These are phyloP conservation scores for Aspidoscelis tigris DNA, from an alignment of 2,113 vertebrate genomes.

Conservation along the genomic window DNA sequence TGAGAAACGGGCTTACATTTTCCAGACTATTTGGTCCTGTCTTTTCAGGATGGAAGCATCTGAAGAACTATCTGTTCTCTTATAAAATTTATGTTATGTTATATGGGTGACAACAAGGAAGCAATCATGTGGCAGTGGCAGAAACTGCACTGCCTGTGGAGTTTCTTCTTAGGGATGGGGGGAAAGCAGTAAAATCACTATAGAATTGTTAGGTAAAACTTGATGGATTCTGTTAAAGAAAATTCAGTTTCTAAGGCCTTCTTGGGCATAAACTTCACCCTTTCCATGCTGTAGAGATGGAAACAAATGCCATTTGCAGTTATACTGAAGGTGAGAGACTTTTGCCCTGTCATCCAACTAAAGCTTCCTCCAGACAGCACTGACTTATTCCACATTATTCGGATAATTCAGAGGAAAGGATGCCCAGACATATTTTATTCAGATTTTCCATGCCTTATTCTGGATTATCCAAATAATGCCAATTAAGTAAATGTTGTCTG, in stretches of 20 bases:
- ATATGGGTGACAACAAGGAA: too few relatives aligned
- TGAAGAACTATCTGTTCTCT: background rate
- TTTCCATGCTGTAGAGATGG: background rate
- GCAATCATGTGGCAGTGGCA: too few relatives aligned
- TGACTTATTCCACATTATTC: too few relatives aligned
- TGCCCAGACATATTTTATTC: too few relatives aligned
- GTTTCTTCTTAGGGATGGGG: background rate
- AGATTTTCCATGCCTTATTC: too few relatives aligned
- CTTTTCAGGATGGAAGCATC: background rate
- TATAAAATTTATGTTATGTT: background rate
- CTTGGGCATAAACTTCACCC: slow-evolving; percentile 3
- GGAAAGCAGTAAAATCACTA: background rate
- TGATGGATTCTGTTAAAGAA: background rate
- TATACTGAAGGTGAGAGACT: background rate
- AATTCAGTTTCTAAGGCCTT: background rate
- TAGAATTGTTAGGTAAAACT: background rate
- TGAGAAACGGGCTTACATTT: background rate
- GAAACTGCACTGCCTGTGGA: too few relatives aligned
- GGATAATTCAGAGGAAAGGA: too few relatives aligned
- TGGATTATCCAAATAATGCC: too few relatives aligned
- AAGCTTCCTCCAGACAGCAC: too few relatives aligned
- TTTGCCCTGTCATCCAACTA: background rate
- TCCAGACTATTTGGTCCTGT: background rate
- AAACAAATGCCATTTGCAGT: background rate
- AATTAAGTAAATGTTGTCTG: too few relatives aligned